A percentile compares a stretch with the other conserved stretches of the same genome.
Evolutionary conservation across 2,797 vertebrate species (phyloP).

Genomic region (Denticeps clupeoides): DNA sequence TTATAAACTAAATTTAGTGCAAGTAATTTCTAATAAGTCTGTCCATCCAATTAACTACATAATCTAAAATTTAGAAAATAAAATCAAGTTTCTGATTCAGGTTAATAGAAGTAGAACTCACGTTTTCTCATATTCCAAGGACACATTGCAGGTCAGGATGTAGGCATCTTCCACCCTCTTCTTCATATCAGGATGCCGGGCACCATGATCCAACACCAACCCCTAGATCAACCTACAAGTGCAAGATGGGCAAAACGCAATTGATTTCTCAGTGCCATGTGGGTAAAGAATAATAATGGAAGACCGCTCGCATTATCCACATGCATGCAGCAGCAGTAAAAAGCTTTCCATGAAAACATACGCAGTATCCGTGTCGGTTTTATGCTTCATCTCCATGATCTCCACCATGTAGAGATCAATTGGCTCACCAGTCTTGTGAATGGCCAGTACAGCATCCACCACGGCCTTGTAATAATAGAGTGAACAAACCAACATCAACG

Average conservation of each 20-base stretch:
- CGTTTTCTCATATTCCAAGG: constrained; percentile 94
- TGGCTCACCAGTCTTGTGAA: constrained; percentile 73
- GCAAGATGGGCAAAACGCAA: not conserved
- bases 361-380: constrained; percentile 90
- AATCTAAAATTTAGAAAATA: no score
- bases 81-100: not conserved
- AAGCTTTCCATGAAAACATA: constrained; percentile 43
- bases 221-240: constrained; percentile 77
- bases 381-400: constrained; percentile 99
- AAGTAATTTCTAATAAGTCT: no score
- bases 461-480: constrained; percentile 66
- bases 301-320: no score
- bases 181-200: constrained; percentile 95
- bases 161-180: constrained; percentile 89
- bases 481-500: not conserved
- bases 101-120: constrained; percentile 35
- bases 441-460: constrained; percentile 84
- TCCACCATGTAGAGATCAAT: constrained; percentile 96
- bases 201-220: constrained; percentile 90
- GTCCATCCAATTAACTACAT: no score
- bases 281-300: not conserved
- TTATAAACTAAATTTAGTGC: no score
- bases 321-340: not conserved
- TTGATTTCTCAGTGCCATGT: not conserved
- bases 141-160: constrained; percentile 87